Conservation (phyloP, 2,888 invertebrate species). For the Chrysolina oricalcia region DNA sequence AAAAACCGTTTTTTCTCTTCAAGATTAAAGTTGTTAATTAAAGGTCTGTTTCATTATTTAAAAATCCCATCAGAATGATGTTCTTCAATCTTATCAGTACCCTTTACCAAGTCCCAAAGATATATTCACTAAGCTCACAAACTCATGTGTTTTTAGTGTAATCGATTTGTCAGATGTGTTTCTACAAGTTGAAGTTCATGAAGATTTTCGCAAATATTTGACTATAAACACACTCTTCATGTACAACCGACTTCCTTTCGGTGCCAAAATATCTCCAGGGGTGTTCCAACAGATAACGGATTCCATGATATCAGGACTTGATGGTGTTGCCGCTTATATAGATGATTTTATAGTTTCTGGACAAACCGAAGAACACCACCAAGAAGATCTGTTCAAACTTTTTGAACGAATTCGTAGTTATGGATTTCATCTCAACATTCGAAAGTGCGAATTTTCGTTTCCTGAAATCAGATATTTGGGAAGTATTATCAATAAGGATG, state of each 20-base stretch:
- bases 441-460: neutral
- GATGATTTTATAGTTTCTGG: conserved; percentile 4
- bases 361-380: neutral
- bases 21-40: too few species aligned
- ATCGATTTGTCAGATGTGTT: conserved; percentile 41
- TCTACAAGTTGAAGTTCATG: conserved; percentile 18
- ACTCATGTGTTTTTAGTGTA: conserved; percentile 33
- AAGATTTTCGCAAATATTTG: neutral
- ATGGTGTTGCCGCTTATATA: too few species aligned
- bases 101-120: conserved; percentile 43
- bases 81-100: conserved; percentile 46
- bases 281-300: conserved; percentile 1
- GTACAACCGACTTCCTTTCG: neutral
- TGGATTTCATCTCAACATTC: neutral
- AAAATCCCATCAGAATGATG: too few species aligned
- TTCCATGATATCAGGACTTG: neutral
- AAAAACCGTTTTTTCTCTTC: too few species aligned
- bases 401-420: neutral
- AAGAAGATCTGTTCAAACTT: neutral
- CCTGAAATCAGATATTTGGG: neutral
- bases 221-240: conserved; percentile 22
- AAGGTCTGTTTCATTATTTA: too few species aligned
- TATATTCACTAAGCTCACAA: conserved; percentile 35
- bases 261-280: neutral
- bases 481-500: too few species aligned